Conservation (phyloP, 2,797 vertebrate genomes). For the Schizopygopsis pylzovi region DNA sequence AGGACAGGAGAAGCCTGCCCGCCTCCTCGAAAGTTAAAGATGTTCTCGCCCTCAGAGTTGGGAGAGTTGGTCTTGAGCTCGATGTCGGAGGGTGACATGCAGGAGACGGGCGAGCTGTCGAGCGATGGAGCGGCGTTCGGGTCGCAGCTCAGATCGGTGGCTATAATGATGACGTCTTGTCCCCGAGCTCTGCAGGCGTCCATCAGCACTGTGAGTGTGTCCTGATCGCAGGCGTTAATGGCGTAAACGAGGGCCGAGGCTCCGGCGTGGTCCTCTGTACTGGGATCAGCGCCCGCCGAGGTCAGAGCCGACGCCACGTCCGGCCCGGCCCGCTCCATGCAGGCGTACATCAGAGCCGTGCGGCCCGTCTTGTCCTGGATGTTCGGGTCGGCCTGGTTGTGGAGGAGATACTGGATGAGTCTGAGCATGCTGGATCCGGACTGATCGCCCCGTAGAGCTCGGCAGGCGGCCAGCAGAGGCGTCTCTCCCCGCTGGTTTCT, state of each 20-base stretch:
- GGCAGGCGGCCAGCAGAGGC: slow-evolving; percentile 74
- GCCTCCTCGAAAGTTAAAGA: slow-evolving; percentile 73
- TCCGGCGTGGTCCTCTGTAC: slow-evolving; percentile 73
- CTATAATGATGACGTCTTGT: slow-evolving; percentile 78
- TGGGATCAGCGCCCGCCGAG: slow-evolving; percentile 74
- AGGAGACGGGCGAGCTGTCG: slow-evolving; percentile 70
- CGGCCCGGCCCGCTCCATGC: slow-evolving; percentile 71
- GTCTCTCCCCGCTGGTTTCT: slow-evolving; percentile 75
- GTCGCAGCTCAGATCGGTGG: slow-evolving; percentile 69
- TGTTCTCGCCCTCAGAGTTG: slow-evolving; percentile 68
- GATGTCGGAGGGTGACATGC: slow-evolving; percentile 81
- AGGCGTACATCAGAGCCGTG: slow-evolving; percentile 79
- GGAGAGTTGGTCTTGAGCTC: slow-evolving; percentile 75
- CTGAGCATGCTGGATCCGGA: slow-evolving; percentile 57
- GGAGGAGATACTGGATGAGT: slow-evolving; percentile 73
- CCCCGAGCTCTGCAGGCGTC: slow-evolving; percentile 74
- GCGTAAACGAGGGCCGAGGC: slow-evolving; percentile 77
- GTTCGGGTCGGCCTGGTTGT: slow-evolving; percentile 74
- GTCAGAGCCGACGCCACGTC: slow-evolving; percentile 70
- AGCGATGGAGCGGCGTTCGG: slow-evolving; percentile 71
- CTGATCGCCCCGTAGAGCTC: slow-evolving; percentile 66
- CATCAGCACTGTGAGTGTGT: slow-evolving; percentile 74
- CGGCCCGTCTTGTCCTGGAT: slow-evolving; percentile 73
- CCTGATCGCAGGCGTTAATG: slow-evolving; percentile 71
- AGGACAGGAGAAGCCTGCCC: slow-evolving; percentile 24